A percentile compares a stretch with the other conserved stretches of the same genome.
phyloP scores from a whole-genome alignment of 2,888 invertebrate genomes.

The Scelioninae gen. 1 region DNA sequence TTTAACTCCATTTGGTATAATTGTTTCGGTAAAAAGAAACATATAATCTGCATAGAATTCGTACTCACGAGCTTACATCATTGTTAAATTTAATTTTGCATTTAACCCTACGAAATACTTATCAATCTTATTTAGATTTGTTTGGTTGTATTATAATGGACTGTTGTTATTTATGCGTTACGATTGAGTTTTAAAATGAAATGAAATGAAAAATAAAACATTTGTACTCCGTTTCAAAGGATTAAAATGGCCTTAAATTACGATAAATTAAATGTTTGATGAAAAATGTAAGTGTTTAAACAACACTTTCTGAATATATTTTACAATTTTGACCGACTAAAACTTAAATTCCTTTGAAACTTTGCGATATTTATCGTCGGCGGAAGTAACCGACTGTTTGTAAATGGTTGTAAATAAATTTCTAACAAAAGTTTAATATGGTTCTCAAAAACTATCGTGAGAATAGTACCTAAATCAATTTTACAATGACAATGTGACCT shows the following conservation, averaged over 20 bases:
- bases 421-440: slow-evolving; percentile 36
- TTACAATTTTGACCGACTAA: background rate
- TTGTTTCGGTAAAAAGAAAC: slow-evolving; percentile 53
- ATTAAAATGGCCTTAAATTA: slow-evolving; percentile 23
- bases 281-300: too few species aligned
- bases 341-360: background rate
- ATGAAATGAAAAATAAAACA: background rate
- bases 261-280: too few species aligned
- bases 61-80: slow-evolving; percentile 45
- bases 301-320: too few species aligned
- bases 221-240: background rate
- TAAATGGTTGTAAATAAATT: slow-evolving; percentile 65
- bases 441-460: slow-evolving; percentile 15
- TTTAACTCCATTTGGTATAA: slow-evolving; percentile 64
- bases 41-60: slow-evolving; percentile 43
- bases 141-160: slow-evolving; percentile 32
- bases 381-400: slow-evolving; percentile 13
- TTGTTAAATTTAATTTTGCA: slow-evolving; percentile 63
- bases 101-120: slow-evolving; percentile 56
- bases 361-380: slow-evolving; percentile 14
- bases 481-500: slow-evolving; percentile 27
- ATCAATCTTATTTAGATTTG: slow-evolving; percentile 26
- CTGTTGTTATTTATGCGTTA: slow-evolving; percentile 34
- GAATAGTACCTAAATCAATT: slow-evolving; percentile 27
- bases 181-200: slow-evolving; percentile 1